A percentile compares a stretch with the other conserved stretches of the same genome.
These are phyloP conservation scores for Myanophis thanlyinensis DNA, from an alignment of 2,113 vertebrate genomes.

Conservation along the genomic window DNA sequence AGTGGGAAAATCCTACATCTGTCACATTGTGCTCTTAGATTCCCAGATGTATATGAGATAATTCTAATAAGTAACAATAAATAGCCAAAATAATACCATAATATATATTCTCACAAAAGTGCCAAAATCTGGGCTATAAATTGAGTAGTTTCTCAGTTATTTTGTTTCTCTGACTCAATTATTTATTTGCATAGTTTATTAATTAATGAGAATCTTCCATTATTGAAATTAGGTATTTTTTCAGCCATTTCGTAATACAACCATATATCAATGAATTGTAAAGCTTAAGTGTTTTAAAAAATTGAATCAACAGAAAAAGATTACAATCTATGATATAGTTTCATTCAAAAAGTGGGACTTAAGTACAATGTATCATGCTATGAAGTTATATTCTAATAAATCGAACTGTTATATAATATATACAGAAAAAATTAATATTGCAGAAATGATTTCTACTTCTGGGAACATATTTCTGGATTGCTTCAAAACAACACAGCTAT, in stretches of 20 bases:
- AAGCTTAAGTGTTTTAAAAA: constrained; percentile 6
- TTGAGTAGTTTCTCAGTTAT: not conserved
- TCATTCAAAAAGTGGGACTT: not conserved
- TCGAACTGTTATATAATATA: constrained; percentile 18
- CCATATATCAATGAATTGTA: not conserved
- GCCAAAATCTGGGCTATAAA: not conserved
- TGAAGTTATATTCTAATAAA: not conserved
- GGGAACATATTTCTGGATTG: not conserved
- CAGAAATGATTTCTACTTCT: constrained; percentile 12
- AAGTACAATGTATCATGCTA: fast-evolving
- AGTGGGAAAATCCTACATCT: not conserved
- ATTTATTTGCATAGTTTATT: not conserved
- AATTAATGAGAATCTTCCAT: not conserved
- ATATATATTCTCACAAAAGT: not conserved
- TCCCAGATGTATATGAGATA: not conserved
- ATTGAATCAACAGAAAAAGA: constrained; percentile 8
- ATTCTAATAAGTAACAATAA: not conserved
- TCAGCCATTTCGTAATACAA: not conserved
- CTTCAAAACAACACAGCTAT: constrained; percentile 38
- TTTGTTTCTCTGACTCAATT: not conserved
- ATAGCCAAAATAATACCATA: too few species aligned
- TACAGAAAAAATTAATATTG: not conserved
- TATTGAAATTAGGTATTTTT: not conserved
- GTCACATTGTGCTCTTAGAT: not conserved
- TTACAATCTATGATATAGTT: not conserved